Evolutionary conservation across 2,113 vertebrate genomes (phyloP), one percentile per base, ranked within the genome.

Genomic region (Damaliscus lunatus): DNA sequence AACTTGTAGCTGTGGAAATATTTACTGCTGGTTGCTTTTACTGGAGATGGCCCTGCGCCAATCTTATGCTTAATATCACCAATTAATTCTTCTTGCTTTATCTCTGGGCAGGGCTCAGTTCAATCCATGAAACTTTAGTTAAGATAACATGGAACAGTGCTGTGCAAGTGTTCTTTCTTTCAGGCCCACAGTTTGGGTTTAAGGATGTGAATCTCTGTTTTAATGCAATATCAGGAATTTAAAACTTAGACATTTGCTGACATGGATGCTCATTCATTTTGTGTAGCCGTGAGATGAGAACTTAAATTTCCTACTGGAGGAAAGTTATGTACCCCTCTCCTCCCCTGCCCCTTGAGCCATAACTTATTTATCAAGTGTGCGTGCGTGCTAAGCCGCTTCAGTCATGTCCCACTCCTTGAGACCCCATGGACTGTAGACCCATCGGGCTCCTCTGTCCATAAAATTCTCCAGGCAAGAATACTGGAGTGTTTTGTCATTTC

Each of bases 191-290:
- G 48, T 59, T 87, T 71, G 4, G 48, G 50, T 78, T 91, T 93
- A 53, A 21, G 78, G 31, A 78, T 78, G 57, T 88, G 27, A 48
- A 86, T 94, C 78, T 97, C 29, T 78, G 9, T 85, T 94, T 85
- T 82, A 59, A 77, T 21, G 36, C 23, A 87, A 46, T 33, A 77
- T 77, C 60, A 78, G 86, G 31, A 31, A n/a, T n/a, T 88, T 83
- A 74, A 64, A 87, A 64, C 81, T 27, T 23, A 57, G 43, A 74
- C 52, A 36, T 52, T 40, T 88, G 64, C 52, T 59, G n/a, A n/a
- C 0, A 0, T 10, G 89, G 48, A n/a, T 46, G 59, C 36, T 84
- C n/a, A 60, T 88, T 83, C 87, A 60, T 59, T 92, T 57, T 85
- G 62, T 53, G 33, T 17, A 74, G 36, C 40, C 46, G 5, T 36